Evolutionary conservation across 2,113 vertebrate species (phyloP), one percentile per base, ranked within the genome.

Genomic region (Perca fluviatilis): DNA sequence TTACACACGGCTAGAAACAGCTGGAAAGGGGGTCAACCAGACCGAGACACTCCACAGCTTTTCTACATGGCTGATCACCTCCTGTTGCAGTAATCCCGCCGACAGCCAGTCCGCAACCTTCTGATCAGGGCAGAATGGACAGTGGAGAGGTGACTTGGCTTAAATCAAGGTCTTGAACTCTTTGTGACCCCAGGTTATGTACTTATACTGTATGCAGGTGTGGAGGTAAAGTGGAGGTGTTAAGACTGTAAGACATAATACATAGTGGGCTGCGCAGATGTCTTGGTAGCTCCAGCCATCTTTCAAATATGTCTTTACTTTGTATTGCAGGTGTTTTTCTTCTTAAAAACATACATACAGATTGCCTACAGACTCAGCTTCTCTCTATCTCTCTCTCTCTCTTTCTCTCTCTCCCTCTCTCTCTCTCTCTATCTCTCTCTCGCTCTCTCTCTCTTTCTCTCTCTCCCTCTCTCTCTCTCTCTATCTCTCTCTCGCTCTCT

Each of bases 41-140:
- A 67, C 79, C 0, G 40, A 79, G 76, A 79, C 53, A 27, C 51
- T 78, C 61, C 23, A 60, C 71, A 69, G 84, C 85, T 91, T 92
- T 90, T 85, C 87, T 67, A 74, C 81, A 85, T 89, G 86, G 87
- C 83, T 66, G 76, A 88, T 91, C 77, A 84, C 36, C 81, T 82
- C 77, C 66, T 70, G 40, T 14, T 56, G 54, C 67, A 18, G 13
- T 88, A 84, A 88, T 92, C 80, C 82, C 63, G 27, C 74, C 64
- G 75, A 84, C 67, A 68, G 69, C 3, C 80, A 80, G 73, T 64
- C 33, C 27, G 18, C 27, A 50, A 36, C 82, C 74, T 66, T 83
- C 80, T 84, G 62, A 21, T 62, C 33, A 64, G 40, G 30, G 14
- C 66, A 71, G 57, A 58, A 74, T 66, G 49, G 60, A 86, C 53